These are phyloP conservation scores for Cosmopolites sordidus DNA, from an alignment of 2,888 invertebrate species.

Conservation along the genomic window DNA sequence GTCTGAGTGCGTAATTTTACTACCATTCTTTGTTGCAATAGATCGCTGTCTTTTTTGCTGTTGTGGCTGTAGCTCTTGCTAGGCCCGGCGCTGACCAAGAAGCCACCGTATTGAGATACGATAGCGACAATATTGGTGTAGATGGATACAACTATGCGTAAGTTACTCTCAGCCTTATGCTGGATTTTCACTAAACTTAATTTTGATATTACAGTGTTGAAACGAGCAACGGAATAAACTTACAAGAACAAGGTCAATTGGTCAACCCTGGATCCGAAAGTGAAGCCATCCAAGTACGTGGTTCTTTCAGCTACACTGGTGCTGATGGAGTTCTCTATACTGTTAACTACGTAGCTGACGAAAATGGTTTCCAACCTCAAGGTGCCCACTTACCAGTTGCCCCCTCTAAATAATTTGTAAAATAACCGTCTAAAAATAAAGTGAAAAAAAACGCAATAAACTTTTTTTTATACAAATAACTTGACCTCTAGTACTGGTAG, in stretches of 20 bases:
- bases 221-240: slow-evolving; percentile 61
- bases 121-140: slow-evolving; percentile 38
- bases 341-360: slow-evolving; percentile 58
- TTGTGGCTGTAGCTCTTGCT: slow-evolving; percentile 37
- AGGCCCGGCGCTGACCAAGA: slow-evolving; percentile 33
- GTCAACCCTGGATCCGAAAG: slow-evolving; percentile 60
- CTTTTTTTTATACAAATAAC: no score
- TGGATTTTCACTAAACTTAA: background rate
- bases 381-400: slow-evolving; percentile 29
- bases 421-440: background rate
- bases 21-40: no score
- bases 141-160: slow-evolving; percentile 38
- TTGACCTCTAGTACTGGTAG: no score
- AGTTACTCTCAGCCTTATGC: slow-evolving; percentile 12
- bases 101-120: slow-evolving; percentile 35
- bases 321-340: slow-evolving; percentile 61
- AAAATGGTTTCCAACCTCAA: slow-evolving; percentile 56
- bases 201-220: slow-evolving; percentile 50
- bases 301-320: slow-evolving; percentile 58
- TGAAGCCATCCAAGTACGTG: slow-evolving; percentile 57
- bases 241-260: slow-evolving; percentile 59
- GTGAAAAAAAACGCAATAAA: background rate
- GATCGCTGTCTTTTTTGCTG: slow-evolving; percentile 34
- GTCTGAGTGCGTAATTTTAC: no score
- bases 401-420: background rate